Evolutionary conservation across 2,113 vertebrate genomes (phyloP), one percentile per base, ranked within the genome.

Genomic region (Cephalopholis sonnerati): DNA sequence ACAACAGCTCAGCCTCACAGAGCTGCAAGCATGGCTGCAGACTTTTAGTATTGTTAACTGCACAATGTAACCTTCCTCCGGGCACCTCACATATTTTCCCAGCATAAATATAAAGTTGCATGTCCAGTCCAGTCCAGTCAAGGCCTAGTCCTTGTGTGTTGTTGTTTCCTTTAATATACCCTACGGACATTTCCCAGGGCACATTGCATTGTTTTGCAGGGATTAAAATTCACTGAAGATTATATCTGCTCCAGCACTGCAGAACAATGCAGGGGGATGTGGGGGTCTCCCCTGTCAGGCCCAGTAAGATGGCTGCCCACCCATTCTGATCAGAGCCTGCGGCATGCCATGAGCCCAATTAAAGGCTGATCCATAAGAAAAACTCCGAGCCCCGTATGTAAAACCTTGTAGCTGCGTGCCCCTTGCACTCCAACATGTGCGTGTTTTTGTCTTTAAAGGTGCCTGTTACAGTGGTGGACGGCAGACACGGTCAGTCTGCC

Each of bases 161-260:
- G 84, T 84, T 90, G 79, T 90, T 86, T 87, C 72, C 67, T 64
- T 83, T 76, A 80, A 50, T 66, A 81, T 68, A 65, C 66, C 61
- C 76, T 57, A 62, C 22, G 27, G 79, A 86, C 69, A 85, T 88
- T 94, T 94, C 92, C 91, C 92, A 90, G 89, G 89, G 82, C 82
- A 44, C 80, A 64, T 55, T 72, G 82, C 87, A 84, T 91, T 93
- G 91, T 93, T 94, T 93, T 85, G 87, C 48, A 46, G 79, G 92
- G 91, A 94, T 95, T 95, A 94, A 88, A 92, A 90, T 94, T 93
- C 92, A 93, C 78, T 82, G 53, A 55, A 91, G 93, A 95, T 95
- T 95, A 94, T 90, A 87, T 94, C 88, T 92, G 90, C 92, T 87
- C 85, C 81, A 90, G 89, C 84, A 85, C 87, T 87, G 88, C 82